Evolutionary conservation across 2,113 vertebrate species (phyloP), one percentile per base, ranked within the genome.

Genomic region (Delphinapterus leucas): DNA sequence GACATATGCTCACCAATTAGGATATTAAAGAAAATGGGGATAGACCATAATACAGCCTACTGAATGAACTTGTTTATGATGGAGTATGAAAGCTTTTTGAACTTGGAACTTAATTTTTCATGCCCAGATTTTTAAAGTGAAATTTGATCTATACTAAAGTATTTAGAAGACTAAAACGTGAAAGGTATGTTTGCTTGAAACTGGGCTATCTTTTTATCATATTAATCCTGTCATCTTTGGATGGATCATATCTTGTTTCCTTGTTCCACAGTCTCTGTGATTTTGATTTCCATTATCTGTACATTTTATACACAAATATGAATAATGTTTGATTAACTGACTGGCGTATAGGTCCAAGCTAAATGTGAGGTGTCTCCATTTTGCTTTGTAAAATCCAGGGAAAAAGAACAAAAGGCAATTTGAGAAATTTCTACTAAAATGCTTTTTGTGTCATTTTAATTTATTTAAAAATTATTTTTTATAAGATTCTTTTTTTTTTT

Each of bases 371-470:
- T 36, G 7, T 95, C 23, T 96, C 91, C 53, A 80, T 82, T 90
- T 94, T 94, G 71, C 67, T 96, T 96, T 90, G 61, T n/a, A 81
- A 83, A 88, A 67, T 88, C 41, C 82, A 80, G 60, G 61, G 15
- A 25, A 44, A 70, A 85, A 95, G 61, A 47, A 38, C 1, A 81
- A 90, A 61, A 92, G 53, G 7, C 53, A 90, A 6, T 95, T 49
- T 55, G 90, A 90, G 85, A 93, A 88, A 25, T 93, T 94, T 83
- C 33, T 23, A 47, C 55, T 83, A 68, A 97, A 93, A 94, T 74
- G 12, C 31, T 55, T 97, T 95, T 67, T 82, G 28, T 96, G 41
- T 77, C 38, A 31, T 95, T 93, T 93, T 63, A 82, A 58, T 20
- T 58, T 58, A 20, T 58, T 58, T 15, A 15, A 49, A 55, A 55